phyloP scores from a whole-genome alignment of 2,888 invertebrate species.

The Scaeva pyrastri region DNA sequence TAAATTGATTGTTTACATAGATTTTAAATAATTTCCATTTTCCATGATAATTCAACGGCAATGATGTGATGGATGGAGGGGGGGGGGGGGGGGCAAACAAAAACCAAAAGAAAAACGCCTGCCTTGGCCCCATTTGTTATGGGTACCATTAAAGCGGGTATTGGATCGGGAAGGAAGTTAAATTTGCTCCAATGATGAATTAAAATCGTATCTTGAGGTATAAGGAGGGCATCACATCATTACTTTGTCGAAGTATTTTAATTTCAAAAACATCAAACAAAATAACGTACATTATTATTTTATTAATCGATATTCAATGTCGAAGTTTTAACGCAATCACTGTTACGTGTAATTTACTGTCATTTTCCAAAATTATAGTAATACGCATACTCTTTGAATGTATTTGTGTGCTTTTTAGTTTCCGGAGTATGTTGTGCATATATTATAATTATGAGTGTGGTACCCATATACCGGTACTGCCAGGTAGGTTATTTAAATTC shows the following conservation, averaged over 20 bases:
- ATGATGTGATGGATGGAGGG: not conserved
- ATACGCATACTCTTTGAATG: not conserved
- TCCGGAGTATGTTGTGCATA: not conserved
- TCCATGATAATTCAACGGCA: not conserved
- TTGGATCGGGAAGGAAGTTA: not conserved
- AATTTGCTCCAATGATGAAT: not conserved
- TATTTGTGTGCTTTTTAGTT: too few relatives aligned
- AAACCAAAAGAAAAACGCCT: too few relatives aligned
- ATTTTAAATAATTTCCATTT: not conserved
- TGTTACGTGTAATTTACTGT: conserved; percentile 3
- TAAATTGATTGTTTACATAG: conserved; percentile 24
- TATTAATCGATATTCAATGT: conserved; percentile 1
- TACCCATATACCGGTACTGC: not conserved
- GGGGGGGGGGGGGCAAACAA: not conserved
- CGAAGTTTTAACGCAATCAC: not conserved
- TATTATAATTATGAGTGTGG: not conserved
- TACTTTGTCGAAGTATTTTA: too few relatives aligned
- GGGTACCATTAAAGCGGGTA: too few relatives aligned
- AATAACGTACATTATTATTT: too few relatives aligned
- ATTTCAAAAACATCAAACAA: conserved; percentile 22
- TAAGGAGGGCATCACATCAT: not conserved
- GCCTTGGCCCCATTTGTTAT: too few relatives aligned
- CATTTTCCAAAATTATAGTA: conserved; percentile 22
- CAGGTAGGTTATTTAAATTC: conserved; percentile 11
- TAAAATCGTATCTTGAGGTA: conserved; percentile 1